These are phyloP conservation scores for Coelopa frigida DNA, from an alignment of 1,140 invertebrate genomes.

Conservation along the genomic window DNA sequence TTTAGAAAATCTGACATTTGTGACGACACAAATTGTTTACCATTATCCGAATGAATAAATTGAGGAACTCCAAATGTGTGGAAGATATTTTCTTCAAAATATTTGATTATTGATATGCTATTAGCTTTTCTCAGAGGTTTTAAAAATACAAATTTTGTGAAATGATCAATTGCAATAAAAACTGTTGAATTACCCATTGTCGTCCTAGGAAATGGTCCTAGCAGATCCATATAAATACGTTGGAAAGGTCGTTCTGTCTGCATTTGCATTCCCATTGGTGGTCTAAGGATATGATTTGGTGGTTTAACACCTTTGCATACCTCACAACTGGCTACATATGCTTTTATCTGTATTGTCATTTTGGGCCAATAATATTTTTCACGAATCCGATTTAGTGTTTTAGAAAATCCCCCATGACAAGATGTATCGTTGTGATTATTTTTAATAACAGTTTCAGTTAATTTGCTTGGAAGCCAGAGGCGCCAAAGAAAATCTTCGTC, in stretches of 20 bases:
- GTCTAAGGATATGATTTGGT: not conserved
- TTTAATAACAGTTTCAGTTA: not conserved
- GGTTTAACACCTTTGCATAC: not conserved
- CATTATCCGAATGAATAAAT: conserved; percentile 10
- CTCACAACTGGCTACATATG: conserved; percentile 1
- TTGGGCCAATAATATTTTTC: conserved; percentile 7
- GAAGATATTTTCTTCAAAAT: conserved; percentile 2
- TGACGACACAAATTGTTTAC: conserved; percentile 10
- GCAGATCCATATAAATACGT: conserved; percentile 5
- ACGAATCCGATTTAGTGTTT: not conserved
- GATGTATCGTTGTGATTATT: not conserved
- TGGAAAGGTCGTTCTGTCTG: conserved; percentile 11
- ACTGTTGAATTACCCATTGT: conserved; percentile 8
- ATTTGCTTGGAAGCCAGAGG: not conserved
- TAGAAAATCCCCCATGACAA: conserved; percentile 3
- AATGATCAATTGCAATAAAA: conserved; percentile 8
- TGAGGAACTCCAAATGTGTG: conserved; percentile 11
- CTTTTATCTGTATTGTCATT: conserved; percentile 3
- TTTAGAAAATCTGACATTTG: conserved; percentile 1
- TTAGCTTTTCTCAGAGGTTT: conserved; percentile 1
- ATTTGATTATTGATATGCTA: not conserved
- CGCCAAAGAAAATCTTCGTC: conserved; percentile 4
- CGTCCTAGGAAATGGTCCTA: conserved; percentile 14
- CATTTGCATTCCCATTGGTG: not conserved
- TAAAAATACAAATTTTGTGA: conserved; percentile 5